phyloP scores from a whole-genome alignment of 2,113 vertebrate genomes.

The Sturnira hondurensis region DNA sequence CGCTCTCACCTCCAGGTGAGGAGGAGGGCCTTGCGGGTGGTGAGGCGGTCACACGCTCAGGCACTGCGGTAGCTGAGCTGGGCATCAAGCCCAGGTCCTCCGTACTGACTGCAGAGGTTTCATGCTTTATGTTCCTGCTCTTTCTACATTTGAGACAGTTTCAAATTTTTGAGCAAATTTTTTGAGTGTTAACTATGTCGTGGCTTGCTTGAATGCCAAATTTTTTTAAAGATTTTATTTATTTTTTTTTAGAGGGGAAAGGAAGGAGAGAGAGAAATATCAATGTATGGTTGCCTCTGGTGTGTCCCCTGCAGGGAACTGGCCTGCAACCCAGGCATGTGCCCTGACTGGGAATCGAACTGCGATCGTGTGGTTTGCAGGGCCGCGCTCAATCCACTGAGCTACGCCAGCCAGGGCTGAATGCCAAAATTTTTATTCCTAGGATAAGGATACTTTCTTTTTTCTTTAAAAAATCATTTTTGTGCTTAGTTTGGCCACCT shows the following conservation, averaged over 20 bases:
- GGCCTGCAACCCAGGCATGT: too few species aligned
- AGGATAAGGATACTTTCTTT: neutral
- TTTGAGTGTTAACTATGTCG: neutral
- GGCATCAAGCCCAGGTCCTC: neutral
- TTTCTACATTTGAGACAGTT: neutral
- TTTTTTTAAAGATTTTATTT: too few species aligned
- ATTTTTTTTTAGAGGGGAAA: too few species aligned
- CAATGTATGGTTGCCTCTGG: too few species aligned
- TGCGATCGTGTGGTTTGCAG: too few species aligned
- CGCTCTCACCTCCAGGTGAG: too few species aligned
- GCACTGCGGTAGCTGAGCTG: neutral
- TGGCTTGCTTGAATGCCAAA: neutral
- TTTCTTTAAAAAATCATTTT: neutral
- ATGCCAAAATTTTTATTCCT: neutral
- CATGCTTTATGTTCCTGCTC: neutral
- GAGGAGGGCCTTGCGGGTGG: neutral
- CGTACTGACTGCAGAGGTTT: neutral
- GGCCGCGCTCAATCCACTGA: too few species aligned
- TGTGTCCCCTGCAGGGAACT: too few species aligned
- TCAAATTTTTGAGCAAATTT: neutral
- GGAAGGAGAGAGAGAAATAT: too few species aligned
- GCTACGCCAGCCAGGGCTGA: too few species aligned
- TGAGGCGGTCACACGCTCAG: neutral
- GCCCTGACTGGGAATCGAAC: too few species aligned
- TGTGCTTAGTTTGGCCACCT: neutral